Evolutionary conservation across 64 coral and sea anemone genomes (phyloP).

Genomic region (Trachythela sp.): DNA sequence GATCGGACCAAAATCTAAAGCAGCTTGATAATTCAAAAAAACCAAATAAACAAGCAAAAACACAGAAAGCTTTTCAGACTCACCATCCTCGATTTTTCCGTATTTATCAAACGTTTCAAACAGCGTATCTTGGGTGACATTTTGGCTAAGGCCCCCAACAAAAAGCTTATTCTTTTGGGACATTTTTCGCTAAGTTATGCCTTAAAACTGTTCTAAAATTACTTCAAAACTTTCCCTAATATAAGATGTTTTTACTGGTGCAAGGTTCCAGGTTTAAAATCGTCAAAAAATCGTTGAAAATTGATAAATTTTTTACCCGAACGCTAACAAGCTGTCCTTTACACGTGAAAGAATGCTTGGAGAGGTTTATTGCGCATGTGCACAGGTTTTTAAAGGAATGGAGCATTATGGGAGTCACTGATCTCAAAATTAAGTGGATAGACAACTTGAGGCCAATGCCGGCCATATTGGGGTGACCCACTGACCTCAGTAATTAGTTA

Average conservation of each 20-base stretch:
- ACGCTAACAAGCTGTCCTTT: neutral
- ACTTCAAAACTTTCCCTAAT: neutral
- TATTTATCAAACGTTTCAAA: neutral
- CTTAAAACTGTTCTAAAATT: neutral
- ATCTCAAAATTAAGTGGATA: too few relatives aligned
- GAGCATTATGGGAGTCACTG: too few relatives aligned
- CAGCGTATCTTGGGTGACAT: neutral
- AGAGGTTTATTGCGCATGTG: too few relatives aligned
- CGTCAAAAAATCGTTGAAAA: neutral
- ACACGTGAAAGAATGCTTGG: neutral
- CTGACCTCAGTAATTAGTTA: too few relatives aligned
- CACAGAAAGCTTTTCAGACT: neutral
- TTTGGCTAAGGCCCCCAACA: slow-evolving; percentile 5
- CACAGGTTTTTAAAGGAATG: too few relatives aligned
- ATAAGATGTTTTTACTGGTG: neutral
- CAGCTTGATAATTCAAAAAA: neutral
- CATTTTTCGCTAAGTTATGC: neutral
- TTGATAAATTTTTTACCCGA: neutral
- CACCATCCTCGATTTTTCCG: slow-evolving; percentile 12
- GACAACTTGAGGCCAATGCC: too few relatives aligned
- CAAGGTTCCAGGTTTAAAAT: neutral
- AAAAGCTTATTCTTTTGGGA: neutral
- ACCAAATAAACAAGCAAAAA: neutral
- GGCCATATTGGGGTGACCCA: too few relatives aligned
- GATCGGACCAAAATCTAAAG: neutral